Conservation (phyloP, 2,888 invertebrate genomes). For the Artemia sp. region DNA sequence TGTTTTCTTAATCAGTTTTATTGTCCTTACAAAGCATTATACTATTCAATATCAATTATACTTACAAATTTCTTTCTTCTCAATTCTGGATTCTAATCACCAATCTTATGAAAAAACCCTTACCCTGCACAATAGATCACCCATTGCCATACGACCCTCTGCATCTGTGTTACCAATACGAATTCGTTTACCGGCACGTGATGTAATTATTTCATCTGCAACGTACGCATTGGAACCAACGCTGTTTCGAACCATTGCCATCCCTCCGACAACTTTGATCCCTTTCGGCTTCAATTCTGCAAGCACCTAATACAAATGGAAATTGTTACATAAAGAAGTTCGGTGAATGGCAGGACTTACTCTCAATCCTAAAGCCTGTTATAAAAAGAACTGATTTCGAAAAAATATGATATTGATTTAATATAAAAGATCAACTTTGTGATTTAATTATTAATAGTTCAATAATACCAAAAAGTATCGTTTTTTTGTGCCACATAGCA, state of each 20-base stretch:
- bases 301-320: slow-evolving; percentile 38
- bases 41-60: too few species aligned
- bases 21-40: too few species aligned
- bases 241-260: slow-evolving; percentile 77
- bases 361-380: not conserved
- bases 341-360: slow-evolving; percentile 19
- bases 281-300: slow-evolving; percentile 48
- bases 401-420: too few species aligned
- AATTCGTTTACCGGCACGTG: slow-evolving; percentile 62
- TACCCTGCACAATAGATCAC: slow-evolving; percentile 63
- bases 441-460: too few species aligned
- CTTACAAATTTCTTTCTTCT: too few species aligned
- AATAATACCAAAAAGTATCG: too few species aligned
- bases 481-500: too few species aligned
- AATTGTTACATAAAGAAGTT: slow-evolving; percentile 6
- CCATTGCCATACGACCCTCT: slow-evolving; percentile 85
- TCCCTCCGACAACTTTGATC: slow-evolving; percentile 57
- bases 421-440: too few species aligned
- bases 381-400: not conserved
- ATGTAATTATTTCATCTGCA: slow-evolving; percentile 69
- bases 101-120: slow-evolving; percentile 28
- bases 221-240: slow-evolving; percentile 75
- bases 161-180: slow-evolving; percentile 87
- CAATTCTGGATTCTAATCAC: too few species aligned
- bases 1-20: too few species aligned